A percentile compares a stretch with the other conserved stretches of the same genome.
Evolutionary conservation across 2,797 vertebrate genomes (phyloP).

Genomic region (Hydrophis major): DNA sequence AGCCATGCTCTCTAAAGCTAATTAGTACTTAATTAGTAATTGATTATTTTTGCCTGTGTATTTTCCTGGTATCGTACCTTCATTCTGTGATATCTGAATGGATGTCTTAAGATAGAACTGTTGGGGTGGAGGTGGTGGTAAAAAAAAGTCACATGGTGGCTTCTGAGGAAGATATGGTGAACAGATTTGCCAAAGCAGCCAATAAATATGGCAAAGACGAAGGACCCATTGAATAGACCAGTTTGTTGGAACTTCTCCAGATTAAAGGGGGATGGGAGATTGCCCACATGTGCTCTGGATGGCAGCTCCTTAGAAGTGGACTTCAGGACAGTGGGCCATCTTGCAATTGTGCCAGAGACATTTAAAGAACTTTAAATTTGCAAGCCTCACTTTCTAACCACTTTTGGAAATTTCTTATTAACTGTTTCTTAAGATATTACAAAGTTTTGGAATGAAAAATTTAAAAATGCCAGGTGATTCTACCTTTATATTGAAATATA

Average conservation of each 20-base stretch:
- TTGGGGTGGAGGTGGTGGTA: background rate
- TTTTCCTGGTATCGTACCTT: background rate
- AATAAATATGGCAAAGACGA: background rate
- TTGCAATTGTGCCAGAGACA: background rate
- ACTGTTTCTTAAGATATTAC: background rate
- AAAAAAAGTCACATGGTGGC: background rate
- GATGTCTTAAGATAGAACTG: background rate
- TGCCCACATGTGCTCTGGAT: background rate
- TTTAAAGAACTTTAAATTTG: background rate
- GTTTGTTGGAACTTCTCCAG: background rate
- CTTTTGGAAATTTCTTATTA: background rate
- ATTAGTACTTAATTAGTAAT: background rate
- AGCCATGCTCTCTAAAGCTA: background rate
- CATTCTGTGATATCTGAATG: background rate
- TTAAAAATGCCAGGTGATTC: too few relatives aligned
- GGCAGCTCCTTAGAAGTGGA: background rate
- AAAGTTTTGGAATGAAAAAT: background rate
- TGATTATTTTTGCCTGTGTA: background rate
- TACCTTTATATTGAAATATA: too few relatives aligned
- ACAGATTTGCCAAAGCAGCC: background rate
- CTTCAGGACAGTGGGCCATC: background rate
- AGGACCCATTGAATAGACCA: background rate
- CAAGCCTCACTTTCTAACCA: background rate
- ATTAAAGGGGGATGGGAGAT: background rate
- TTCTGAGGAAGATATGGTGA: background rate